Conservation (phyloP, 2,888 invertebrate genomes). For the Coenonympha arcania region DNA sequence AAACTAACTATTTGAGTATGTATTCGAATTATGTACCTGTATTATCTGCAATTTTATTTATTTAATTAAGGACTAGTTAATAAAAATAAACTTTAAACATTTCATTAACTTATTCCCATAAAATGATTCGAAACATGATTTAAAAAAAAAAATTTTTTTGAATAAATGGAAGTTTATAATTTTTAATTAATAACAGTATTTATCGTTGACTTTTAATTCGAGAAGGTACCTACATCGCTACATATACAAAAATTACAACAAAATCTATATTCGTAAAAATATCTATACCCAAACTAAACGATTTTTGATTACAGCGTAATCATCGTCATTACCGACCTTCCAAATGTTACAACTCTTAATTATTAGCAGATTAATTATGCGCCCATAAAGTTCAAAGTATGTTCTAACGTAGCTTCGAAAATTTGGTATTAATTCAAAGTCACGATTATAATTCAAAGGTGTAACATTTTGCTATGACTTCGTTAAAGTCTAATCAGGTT, state of each 20-base stretch:
- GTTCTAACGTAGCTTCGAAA: background rate
- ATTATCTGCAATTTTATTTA: no score
- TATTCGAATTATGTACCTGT: no score
- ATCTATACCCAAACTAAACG: slow-evolving; percentile 5
- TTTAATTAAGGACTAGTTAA: no score
- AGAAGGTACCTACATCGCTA: slow-evolving; percentile 17
- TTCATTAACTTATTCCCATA: no score
- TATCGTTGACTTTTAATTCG: slow-evolving; percentile 12
- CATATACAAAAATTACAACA: slow-evolving; percentile 13
- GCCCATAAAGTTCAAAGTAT: background rate
- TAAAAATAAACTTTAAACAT: no score
- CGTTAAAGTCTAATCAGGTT: slow-evolving; percentile 15
- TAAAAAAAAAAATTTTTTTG: no score
- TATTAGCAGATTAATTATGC: background rate
- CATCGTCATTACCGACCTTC: slow-evolving; percentile 15
- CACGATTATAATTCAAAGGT: background rate
- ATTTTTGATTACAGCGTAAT: slow-evolving; percentile 19
- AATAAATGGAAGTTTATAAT: slow-evolving; percentile 1
- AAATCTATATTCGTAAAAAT: slow-evolving; percentile 7
- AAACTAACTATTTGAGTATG: no score
- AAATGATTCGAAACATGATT: no score
- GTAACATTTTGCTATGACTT: background rate
- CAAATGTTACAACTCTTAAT: background rate
- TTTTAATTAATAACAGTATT: slow-evolving; percentile 12
- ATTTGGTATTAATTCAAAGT: no score